Percentiles rank a stretch among this genome's conserved stretches.
Conservation (phyloP, 2,888 invertebrate species). For the Stenotaenia linearis region DNA sequence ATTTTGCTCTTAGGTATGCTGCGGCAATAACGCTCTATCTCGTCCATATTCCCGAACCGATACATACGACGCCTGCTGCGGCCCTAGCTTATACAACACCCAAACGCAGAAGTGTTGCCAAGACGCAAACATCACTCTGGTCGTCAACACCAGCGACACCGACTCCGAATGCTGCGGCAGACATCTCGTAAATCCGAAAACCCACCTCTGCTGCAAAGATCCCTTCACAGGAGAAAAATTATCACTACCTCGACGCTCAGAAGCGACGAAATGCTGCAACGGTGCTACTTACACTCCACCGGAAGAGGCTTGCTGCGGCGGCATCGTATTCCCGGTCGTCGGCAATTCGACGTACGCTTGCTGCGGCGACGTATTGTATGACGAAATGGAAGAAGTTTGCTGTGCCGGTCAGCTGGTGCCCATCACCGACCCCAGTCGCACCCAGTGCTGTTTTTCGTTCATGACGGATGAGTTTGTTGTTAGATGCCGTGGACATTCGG, state of each 20-base stretch:
- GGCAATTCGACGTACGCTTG: constrained; percentile 30
- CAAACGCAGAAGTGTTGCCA: constrained; percentile 17
- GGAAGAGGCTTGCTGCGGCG: constrained; percentile 30
- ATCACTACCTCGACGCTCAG: not conserved
- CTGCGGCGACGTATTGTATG: not conserved
- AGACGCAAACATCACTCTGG: not conserved
- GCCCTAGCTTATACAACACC: not conserved
- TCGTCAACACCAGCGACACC: constrained; percentile 27
- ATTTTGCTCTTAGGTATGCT: not conserved
- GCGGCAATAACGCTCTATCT: not conserved
- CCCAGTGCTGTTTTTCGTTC: constrained; percentile 27
- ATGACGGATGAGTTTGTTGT: constrained; percentile 29
- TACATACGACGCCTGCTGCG: not conserved
- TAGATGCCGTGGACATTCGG: constrained; percentile 3
- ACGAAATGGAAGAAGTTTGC: constrained; percentile 30
- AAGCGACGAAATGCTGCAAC: not conserved
- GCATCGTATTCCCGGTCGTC: not conserved
- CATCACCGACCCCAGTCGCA: constrained; percentile 28
- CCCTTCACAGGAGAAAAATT: not conserved
- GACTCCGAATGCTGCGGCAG: constrained; percentile 19
- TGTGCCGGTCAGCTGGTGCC: constrained; percentile 1
- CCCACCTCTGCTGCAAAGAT: constrained; percentile 26
- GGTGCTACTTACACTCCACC: constrained; percentile 13
- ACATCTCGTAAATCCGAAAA: not conserved
- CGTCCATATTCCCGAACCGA: not conserved